Evolutionary conservation across 1,140 invertebrate genomes (phyloP).

Genomic region (Sycobia sp.): DNA sequence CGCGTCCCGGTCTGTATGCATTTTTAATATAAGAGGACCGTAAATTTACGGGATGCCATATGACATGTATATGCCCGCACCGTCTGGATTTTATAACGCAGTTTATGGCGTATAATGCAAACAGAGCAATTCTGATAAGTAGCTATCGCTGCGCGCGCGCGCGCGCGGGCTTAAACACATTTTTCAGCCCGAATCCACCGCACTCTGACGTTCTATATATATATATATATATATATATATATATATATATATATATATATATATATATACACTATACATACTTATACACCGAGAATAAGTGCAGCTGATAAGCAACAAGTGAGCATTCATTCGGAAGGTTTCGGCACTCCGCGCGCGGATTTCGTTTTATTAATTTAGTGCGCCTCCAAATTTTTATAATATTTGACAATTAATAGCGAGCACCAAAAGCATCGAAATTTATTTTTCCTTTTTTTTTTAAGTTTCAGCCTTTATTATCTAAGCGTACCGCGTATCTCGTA

Average conservation of each 20-base stretch:
- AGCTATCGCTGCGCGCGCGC: conserved; percentile 56
- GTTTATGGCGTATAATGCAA: conserved; percentile 57
- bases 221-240: no score
- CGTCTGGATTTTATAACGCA: conserved; percentile 57
- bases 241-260: no score
- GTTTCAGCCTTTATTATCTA: no score
- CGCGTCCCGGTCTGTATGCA: conserved; percentile 42
- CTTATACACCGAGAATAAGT: conserved; percentile 48
- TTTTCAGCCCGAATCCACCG: conserved; percentile 37
- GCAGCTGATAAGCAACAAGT: conserved; percentile 52
- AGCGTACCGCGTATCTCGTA: no score
- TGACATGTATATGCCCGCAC: conserved; percentile 40
- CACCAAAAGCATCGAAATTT: no score
- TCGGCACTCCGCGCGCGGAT: conserved; percentile 22
- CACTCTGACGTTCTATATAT: conserved; percentile 28
- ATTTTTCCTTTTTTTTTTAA: no score
- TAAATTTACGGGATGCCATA: conserved; percentile 56
- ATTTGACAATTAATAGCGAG: conserved; percentile 23
- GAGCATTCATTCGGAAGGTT: conserved; percentile 32
- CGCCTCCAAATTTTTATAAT: conserved; percentile 16
- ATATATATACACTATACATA: no score
- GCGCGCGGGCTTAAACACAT: conserved; percentile 56
- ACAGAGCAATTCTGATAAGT: conserved; percentile 57
- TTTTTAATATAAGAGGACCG: conserved; percentile 53
- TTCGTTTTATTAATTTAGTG: conserved; percentile 30